Evolutionary conservation across 30 jellyfish, hydroid and myxozoan species (phyloP).

Genomic region (Aurelia sp.): DNA sequence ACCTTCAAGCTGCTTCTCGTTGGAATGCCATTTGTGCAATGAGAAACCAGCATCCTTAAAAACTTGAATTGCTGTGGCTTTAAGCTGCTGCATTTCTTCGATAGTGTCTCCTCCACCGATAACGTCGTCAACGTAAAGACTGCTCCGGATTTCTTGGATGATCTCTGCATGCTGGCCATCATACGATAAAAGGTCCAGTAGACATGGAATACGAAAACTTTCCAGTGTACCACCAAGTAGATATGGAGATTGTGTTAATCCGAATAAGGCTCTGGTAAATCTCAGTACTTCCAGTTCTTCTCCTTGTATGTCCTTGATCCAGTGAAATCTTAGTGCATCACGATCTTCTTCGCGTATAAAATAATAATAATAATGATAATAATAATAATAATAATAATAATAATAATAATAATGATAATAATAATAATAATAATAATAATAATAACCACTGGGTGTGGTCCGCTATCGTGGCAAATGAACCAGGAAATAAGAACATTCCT

Average conservation of each 20-base stretch:
- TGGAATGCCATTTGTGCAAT: constrained; percentile 82
- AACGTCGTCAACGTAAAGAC: constrained; percentile 74
- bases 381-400: too few species aligned
- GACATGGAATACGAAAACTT: too few species aligned
- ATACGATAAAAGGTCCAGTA: constrained; percentile 37
- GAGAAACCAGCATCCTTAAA: constrained; percentile 65
- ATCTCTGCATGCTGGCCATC: constrained; percentile 1
- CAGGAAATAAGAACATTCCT: too few species aligned
- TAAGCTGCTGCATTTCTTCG: constrained; percentile 36
- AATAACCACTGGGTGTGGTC: too few species aligned
- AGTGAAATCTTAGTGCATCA: constrained; percentile 33
- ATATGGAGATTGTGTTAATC: constrained; percentile 57
- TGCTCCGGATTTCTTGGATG: constrained; percentile 44
- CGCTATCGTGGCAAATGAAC: too few species aligned
- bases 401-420: too few species aligned
- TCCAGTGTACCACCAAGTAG: too few species aligned
- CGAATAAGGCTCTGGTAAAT: constrained; percentile 62
- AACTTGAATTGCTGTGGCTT: constrained; percentile 24
- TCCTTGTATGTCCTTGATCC: constrained; percentile 43
- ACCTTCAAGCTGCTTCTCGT: constrained; percentile 33
- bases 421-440: too few species aligned
- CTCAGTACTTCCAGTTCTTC: constrained; percentile 17
- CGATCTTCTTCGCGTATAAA: too few species aligned
- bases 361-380: too few species aligned
- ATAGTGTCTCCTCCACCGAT: constrained; percentile 55